Evolutionary conservation across 2,113 vertebrate genomes (phyloP).

Genomic region (Nyctereutes procyonoides): DNA sequence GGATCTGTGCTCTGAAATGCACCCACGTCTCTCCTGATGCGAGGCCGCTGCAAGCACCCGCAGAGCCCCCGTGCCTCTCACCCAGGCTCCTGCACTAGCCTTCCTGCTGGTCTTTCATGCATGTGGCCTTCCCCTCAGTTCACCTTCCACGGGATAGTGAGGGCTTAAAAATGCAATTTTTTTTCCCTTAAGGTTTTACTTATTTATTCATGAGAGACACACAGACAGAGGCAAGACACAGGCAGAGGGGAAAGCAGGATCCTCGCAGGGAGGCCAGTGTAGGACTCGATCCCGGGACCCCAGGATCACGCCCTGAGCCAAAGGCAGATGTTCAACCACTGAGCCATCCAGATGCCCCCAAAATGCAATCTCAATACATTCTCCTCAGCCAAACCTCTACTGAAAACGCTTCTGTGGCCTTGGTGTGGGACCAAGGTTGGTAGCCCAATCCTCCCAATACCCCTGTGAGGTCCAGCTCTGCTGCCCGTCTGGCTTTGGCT

Average conservation of each 20-base stretch:
- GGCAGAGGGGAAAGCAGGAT: no score
- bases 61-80: not conserved
- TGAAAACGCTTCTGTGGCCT: not conserved
- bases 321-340: no score
- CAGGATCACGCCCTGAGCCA: no score
- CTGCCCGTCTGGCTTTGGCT: not conserved
- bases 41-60: not conserved
- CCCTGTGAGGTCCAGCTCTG: not conserved
- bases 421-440: not conserved
- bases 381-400: not conserved
- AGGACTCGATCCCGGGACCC: no score
- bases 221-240: no score
- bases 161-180: not conserved
- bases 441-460: fast-evolving
- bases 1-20: not conserved
- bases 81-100: fast-evolving
- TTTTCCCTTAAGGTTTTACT: no score
- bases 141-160: not conserved
- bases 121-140: not conserved
- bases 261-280: no score
- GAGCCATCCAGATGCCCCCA: no score
- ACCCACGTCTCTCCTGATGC: not conserved
- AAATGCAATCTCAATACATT: not conserved
- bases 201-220: no score
- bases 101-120: not conserved